phyloP scores from a whole-genome alignment of 2,888 invertebrate genomes.

The Plutella xylostella region DNA sequence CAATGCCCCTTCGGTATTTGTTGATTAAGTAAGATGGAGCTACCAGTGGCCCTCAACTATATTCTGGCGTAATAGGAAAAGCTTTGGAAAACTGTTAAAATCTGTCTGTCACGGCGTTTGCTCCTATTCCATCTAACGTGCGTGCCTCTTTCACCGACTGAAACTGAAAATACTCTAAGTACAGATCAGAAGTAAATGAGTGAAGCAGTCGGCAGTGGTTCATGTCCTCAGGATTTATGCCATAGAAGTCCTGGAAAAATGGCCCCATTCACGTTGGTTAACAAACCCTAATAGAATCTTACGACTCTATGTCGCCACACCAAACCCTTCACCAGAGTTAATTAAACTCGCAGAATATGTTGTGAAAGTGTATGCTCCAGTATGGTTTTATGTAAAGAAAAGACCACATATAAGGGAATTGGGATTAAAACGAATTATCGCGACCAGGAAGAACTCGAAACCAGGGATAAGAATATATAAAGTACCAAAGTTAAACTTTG shows the following conservation, averaged over 20 bases:
- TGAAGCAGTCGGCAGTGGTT: conserved; percentile 11
- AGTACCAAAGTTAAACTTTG: too few species aligned
- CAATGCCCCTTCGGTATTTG: conserved; percentile 2
- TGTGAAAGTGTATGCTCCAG: conserved; percentile 19
- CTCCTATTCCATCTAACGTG: background rate
- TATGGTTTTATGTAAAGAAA: conserved; percentile 17
- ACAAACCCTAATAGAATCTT: conserved; percentile 20
- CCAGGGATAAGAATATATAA: too few species aligned
- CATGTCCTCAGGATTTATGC: conserved; percentile 13
- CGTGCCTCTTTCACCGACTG: background rate
- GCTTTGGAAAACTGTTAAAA: background rate
- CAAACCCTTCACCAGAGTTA: background rate
- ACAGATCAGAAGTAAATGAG: conserved; percentile 20
- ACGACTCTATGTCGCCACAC: conserved; percentile 17
- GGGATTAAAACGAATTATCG: too few species aligned
- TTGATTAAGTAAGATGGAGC: background rate
- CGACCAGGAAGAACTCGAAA: too few species aligned
- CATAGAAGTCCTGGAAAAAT: conserved; percentile 17
- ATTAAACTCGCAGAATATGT: conserved; percentile 10
- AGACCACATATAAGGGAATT: too few species aligned
- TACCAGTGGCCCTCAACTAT: background rate
- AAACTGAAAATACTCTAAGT: conserved; percentile 12
- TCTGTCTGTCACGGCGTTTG: conserved; percentile 7
- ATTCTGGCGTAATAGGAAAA: background rate
- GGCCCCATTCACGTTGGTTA: conserved; percentile 18